phyloP scores from a whole-genome alignment of 1,140 invertebrate species.

The Drosophila sucinea region DNA sequence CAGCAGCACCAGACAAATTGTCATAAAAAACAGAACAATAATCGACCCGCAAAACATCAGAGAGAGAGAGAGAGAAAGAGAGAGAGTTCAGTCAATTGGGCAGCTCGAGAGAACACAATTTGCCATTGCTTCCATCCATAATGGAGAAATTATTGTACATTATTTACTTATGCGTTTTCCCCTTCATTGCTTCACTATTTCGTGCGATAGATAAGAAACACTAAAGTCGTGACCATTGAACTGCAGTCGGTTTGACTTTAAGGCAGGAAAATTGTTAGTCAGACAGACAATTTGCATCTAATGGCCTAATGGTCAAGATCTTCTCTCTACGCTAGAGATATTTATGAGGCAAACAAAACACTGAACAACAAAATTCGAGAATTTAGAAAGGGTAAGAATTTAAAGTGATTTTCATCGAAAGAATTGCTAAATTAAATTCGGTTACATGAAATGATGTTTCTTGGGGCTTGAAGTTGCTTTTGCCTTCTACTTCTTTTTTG shows the following conservation, averaged over 20 bases:
- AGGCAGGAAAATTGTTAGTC: conserved; percentile 55
- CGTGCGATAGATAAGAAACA: not conserved
- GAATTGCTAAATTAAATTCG: too few relatives aligned
- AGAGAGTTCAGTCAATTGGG: conserved; percentile 57
- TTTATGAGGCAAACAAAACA: conserved; percentile 26
- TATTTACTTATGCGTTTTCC: conserved; percentile 9
- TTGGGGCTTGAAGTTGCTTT: too few relatives aligned
- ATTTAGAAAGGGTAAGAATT: not conserved
- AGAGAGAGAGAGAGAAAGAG: too few relatives aligned
- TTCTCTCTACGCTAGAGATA: conserved; percentile 45
- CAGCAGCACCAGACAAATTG: conserved; percentile 64
- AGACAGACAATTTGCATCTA: conserved; percentile 32
- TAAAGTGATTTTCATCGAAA: too few relatives aligned
- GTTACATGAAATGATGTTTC: too few relatives aligned
- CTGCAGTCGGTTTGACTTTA: conserved; percentile 29
- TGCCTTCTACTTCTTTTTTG: not conserved
- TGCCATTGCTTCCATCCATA: conserved; percentile 43
- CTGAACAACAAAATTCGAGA: conserved; percentile 8
- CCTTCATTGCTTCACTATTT: not conserved
- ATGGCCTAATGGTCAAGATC: conserved; percentile 43
- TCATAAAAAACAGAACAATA: conserved; percentile 62
- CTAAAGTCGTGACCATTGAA: conserved; percentile 44
- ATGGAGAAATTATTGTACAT: conserved; percentile 59
- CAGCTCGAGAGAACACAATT: conserved; percentile 22
- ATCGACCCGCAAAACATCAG: conserved; percentile 40